Evolutionary conservation across 2,797 vertebrate species (phyloP).

Genomic region (Cheirogaleus major): DNA sequence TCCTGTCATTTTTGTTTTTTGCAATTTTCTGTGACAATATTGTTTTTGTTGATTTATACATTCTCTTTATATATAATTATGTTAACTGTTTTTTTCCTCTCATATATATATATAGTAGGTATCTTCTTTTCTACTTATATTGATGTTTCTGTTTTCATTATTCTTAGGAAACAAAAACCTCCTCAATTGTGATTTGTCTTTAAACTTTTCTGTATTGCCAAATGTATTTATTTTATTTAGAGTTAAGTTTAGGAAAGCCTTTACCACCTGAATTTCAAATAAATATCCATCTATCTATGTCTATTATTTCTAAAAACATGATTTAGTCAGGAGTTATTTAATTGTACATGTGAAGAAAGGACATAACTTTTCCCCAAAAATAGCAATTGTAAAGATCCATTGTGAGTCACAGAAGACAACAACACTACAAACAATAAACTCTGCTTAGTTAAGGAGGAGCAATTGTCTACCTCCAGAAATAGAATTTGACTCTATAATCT

Average conservation of each 20-base stretch:
- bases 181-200: not conserved
- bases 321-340: not conserved
- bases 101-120: not conserved
- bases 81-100: not conserved
- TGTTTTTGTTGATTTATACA: not conserved
- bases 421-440: not conserved
- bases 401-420: not conserved
- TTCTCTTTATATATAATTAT: not conserved
- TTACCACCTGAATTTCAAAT: not conserved
- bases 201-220: not conserved
- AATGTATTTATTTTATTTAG: not conserved
- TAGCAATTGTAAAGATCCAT: not conserved
- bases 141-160: slow-evolving; percentile 13
- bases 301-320: not conserved
- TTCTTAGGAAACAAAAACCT: not conserved
- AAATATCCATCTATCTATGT: not conserved
- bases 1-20: not conserved
- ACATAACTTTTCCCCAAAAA: not conserved
- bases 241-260: not conserved
- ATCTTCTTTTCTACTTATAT: not conserved
- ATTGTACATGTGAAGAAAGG: not conserved
- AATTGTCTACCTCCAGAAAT: not conserved
- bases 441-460: not conserved
- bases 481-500: not conserved
- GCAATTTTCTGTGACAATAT: not conserved